Conservation (phyloP, 1,140 invertebrate genomes). For the Sinella curviseta region DNA sequence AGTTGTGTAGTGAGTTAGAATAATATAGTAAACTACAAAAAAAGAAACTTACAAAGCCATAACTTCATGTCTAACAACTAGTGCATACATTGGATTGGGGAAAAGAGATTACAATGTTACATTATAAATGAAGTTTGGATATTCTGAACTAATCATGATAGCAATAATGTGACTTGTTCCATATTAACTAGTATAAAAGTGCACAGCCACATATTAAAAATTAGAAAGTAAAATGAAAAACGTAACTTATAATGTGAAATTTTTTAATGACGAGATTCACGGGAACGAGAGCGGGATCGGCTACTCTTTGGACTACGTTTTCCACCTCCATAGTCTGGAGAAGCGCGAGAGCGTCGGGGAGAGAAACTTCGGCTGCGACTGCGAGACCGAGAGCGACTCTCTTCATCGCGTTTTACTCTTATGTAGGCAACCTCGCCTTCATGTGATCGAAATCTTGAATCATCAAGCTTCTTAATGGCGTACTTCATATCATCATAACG, state of each 20-base stretch:
- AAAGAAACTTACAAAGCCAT: too few relatives aligned
- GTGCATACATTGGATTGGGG: too few relatives aligned
- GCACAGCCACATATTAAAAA: background rate
- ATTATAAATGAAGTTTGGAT: too few relatives aligned
- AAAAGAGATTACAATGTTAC: too few relatives aligned
- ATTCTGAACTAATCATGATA: background rate
- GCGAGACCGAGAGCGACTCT: constrained; percentile 49
- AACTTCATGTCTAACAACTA: too few relatives aligned
- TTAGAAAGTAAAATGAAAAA: background rate
- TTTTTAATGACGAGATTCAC: constrained; percentile 33
- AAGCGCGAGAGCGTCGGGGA: constrained; percentile 46
- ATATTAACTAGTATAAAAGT: background rate
- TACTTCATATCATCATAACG: constrained; percentile 67
- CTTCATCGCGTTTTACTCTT: constrained; percentile 60
- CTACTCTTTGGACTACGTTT: constrained; percentile 42
- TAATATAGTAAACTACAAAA: too few relatives aligned
- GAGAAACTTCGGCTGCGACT: constrained; percentile 49
- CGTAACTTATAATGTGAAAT: background rate
- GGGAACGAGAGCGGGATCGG: constrained; percentile 54
- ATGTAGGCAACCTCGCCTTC: constrained; percentile 64
- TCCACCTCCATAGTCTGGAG: constrained; percentile 28
- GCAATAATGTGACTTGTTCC: background rate
- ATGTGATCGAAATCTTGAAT: constrained; percentile 66
- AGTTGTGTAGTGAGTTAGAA: too few relatives aligned
- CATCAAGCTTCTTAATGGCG: constrained; percentile 65